Percentiles rank a stretch among this genome's conserved stretches.
phyloP scores from a whole-genome alignment of 2,888 invertebrate species.

The Zelleria hepariella region DNA sequence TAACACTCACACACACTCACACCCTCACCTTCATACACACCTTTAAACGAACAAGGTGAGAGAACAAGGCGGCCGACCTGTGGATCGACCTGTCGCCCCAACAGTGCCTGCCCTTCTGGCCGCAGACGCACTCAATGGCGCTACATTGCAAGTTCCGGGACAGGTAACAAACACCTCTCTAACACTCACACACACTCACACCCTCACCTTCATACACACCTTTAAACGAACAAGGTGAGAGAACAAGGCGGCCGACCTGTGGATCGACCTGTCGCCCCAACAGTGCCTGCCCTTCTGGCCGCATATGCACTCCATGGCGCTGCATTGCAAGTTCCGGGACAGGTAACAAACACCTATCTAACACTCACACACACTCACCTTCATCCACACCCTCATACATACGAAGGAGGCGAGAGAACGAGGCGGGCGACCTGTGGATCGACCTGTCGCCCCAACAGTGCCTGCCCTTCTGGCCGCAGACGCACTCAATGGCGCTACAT shows the following conservation, averaged over 20 bases:
- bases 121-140: conserved; percentile 83
- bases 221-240: too few relatives aligned
- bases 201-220: too few relatives aligned
- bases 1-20: too few relatives aligned
- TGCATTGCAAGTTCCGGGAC: conserved; percentile 85
- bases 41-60: too few relatives aligned
- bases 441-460: conserved; percentile 80
- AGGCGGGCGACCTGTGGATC: conserved; percentile 86
- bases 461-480: conserved; percentile 85
- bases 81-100: conserved; percentile 83
- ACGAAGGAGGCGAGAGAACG: too few relatives aligned
- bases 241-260: conserved; percentile 86
- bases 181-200: too few relatives aligned
- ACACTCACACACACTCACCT: too few relatives aligned
- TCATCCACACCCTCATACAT: too few relatives aligned
- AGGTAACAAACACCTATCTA: too few relatives aligned
- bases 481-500: conserved; percentile 84
- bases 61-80: conserved; percentile 86
- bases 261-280: conserved; percentile 81
- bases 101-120: conserved; percentile 85
- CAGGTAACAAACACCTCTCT: too few relatives aligned
- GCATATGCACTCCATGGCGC: conserved; percentile 82
- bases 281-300: conserved; percentile 87
- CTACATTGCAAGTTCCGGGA: conserved; percentile 86
- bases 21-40: too few relatives aligned